These are phyloP conservation scores for Phoenicopterus ruber DNA, from an alignment of 2,113 vertebrate species.

Conservation along the genomic window DNA sequence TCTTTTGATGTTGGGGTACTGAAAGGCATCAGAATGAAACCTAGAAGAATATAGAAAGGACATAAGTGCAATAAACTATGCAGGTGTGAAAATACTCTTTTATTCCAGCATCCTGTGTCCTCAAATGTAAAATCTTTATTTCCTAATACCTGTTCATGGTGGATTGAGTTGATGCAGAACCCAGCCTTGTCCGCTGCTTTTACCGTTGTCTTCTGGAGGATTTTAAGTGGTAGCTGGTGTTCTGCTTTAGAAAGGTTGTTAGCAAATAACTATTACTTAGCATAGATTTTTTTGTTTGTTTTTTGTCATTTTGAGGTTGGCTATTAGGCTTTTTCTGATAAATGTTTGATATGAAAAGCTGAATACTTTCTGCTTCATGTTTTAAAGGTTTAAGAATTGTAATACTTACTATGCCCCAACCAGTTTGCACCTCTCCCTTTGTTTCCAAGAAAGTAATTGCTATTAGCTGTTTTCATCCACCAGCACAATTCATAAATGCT, in stretches of 20 bases:
- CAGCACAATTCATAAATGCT: neutral
- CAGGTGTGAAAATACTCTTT: neutral
- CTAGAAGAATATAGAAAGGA: neutral
- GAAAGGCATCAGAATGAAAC: neutral
- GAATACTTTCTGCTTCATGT: neutral
- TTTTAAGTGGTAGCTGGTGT: neutral
- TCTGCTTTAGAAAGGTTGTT: neutral
- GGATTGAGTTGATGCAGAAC: neutral
- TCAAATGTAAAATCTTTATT: neutral
- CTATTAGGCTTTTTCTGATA: neutral
- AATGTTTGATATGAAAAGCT: neutral
- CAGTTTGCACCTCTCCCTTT: neutral
- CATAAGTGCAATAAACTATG: neutral
- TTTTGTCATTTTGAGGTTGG: neutral
- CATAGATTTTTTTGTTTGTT: no score
- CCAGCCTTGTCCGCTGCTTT: neutral
- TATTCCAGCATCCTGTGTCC: neutral
- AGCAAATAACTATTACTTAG: neutral
- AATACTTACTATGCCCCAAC: neutral
- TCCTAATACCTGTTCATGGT: neutral
- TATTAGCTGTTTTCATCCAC: neutral
- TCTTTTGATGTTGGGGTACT: neutral
- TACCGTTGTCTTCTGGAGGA: neutral
- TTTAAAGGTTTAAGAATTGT: neutral
- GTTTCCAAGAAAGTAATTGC: neutral